Base-by-base conservation (phyloP, 2,888 invertebrate species). In the Leptothorax acervorum region DNA sequence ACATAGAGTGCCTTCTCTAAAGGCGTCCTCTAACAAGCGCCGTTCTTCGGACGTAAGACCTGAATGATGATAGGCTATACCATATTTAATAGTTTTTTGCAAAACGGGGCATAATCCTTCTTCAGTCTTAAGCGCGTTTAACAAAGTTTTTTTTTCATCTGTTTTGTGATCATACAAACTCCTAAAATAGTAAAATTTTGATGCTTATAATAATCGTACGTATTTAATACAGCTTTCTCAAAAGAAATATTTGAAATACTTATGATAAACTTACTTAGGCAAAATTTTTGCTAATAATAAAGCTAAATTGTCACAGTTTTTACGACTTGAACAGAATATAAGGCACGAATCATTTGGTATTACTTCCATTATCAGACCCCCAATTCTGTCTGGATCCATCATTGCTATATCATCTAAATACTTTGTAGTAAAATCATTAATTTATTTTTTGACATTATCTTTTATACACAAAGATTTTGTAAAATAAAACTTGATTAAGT, bases 61-160 rank as follows among this genome's bases (percentile, higher is more conserved):
- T 23, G 98, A 97, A 95, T 99, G 99, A 95, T 99, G 99, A 95
- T 97, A 99, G 12, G 98, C 99, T 39, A 99, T 96, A 2, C 99
- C 99, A 95, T 95, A 97, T 39, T 96, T 96, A 78, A 98, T 96
- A 1, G 97, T 97, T 79, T 96, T 96, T 55, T 95, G 94, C 88
- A 99, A 95, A 1, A 97, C 96, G 0, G 96, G 96, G 92, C 97
- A 97, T 2, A 98, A 92, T 71, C 95, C 95, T 15, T 97, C 97
- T 93, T 98, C 98, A 35, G 95, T 95, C 60, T 95, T 94, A 53
- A 98, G 93, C 12, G 97, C 97, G 71, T 95, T 94, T 87, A 96
- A 95, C n/a, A 98, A 94, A 57, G 95, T 95, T 4, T 94, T 92
- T 91, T 97, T 97, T 90, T 97, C 97, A 60, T 95, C 94, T 81